Evolutionary conservation across 2,888 invertebrate genomes (phyloP), one percentile per base, ranked within the genome.

Genomic region (Hyles lineata): DNA sequence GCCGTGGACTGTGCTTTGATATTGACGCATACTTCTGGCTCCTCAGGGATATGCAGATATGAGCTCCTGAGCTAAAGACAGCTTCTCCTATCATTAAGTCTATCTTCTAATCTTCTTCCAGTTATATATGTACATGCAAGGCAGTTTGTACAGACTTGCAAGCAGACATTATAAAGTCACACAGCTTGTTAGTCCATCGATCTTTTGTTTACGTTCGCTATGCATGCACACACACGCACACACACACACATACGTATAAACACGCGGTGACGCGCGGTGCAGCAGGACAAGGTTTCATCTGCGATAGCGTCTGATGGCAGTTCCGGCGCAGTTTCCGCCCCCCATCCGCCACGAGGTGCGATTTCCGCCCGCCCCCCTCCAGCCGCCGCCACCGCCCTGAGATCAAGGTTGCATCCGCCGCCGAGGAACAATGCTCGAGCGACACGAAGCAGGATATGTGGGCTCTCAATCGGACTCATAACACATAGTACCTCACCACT

Each of bases 401-500:
- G 63, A 63, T 63, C 63, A 63, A 63, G 63, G 43, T 32, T 43
- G 63, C 35, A 63, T 63, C 63, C 35, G 63, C 63, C 21, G 35
- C 43, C 43, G 43, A 11, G 6, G 43, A 67, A 50, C 23, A 67
- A 67, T 67, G 6, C 50, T 23, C 50, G 2, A 17, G 21, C 43
- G 15, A 11, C 7, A 23, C 50, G 21, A 55, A 17, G n/a, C 23
- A 67, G 21, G 50, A 67, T 15, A 21, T 17, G 17, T 35, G 32
- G 35, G 1, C 4, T 23, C 23, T 17, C 17, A 23, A 1, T n/a
- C 62, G 23, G 2, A 17, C 15, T 21, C 67, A 43, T 21, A 17
- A 52, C 19, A 17, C 52, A 19, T n/a, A n/a, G 55, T 7, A 55
- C 7, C 2, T 43, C 11, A 43, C 43, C 15, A 43, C 11, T 43